Conservation (phyloP, 2,888 invertebrate genomes). For the Drosophila picticornis region DNA sequence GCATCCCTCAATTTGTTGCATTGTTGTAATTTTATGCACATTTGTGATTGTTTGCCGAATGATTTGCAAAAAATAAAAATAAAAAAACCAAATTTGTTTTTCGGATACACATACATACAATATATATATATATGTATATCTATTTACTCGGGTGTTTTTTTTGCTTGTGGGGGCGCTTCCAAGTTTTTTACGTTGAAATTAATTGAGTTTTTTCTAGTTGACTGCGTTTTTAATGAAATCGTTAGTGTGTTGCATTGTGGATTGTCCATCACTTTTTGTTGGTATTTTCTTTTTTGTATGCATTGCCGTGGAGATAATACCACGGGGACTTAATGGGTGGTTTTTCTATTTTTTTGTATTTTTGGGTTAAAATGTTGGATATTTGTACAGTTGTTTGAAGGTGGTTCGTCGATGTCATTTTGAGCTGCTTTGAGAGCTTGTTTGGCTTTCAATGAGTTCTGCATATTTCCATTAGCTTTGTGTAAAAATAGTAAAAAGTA, state of each 20-base stretch:
- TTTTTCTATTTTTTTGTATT: conserved; percentile 27
- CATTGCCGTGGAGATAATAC: conserved; percentile 77
- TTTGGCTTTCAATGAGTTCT: conserved; percentile 22
- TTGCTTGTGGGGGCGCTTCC: conserved; percentile 36
- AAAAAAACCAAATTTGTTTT: conserved; percentile 73
- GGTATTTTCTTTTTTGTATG: conserved; percentile 1
- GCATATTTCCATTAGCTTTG: conserved; percentile 13
- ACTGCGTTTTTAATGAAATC: conserved; percentile 82
- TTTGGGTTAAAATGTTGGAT: conserved; percentile 43
- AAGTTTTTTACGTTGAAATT: conserved; percentile 72
- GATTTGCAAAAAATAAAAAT: conserved; percentile 75
- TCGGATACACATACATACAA: conserved; percentile 56
- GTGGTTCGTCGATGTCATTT: conserved; percentile 22
- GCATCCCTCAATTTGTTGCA: conserved; percentile 79
- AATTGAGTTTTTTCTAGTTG: conserved; percentile 82
- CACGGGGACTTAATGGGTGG: conserved; percentile 44
- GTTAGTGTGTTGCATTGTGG: conserved; percentile 65
- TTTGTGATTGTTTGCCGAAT: conserved; percentile 79
- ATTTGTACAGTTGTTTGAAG: conserved; percentile 68
- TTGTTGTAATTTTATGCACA: conserved; percentile 80
- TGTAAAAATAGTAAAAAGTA: background rate
- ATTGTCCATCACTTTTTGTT: conserved; percentile 39
- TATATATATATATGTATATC: conserved; percentile 2
- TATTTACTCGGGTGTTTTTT: background rate
- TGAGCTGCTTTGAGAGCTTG: conserved; percentile 13